Evolutionary conservation across 2,113 vertebrate genomes (phyloP).

Genomic region (Typhlomys cinereus): DNA sequence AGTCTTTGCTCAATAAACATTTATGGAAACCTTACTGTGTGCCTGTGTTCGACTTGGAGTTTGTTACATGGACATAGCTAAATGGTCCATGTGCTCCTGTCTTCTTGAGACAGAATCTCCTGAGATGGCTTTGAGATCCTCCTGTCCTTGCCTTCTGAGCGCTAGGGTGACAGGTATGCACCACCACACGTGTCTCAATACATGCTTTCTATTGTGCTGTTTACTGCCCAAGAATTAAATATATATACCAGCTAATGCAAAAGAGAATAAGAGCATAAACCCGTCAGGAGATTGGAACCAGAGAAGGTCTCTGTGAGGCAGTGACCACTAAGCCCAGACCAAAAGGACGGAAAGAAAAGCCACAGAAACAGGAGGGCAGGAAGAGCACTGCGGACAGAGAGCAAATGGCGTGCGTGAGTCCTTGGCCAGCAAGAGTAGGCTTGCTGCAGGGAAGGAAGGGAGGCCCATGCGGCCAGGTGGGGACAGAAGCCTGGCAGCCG

Average conservation of each 20-base stretch:
- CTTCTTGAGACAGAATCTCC: not conserved
- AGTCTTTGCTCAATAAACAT: not conserved
- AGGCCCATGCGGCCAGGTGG: not conserved
- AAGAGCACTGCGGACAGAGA: not conserved
- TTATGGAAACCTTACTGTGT: not conserved
- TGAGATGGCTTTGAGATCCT: not conserved
- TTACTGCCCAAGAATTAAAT: not conserved
- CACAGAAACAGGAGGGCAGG: not conserved
- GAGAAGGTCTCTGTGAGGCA: not conserved
- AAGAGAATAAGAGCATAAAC: not conserved
- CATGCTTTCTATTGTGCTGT: not conserved
- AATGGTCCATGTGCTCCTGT: not conserved
- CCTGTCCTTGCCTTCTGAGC: not conserved
- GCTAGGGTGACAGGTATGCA: not conserved
- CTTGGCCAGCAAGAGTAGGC: not conserved
- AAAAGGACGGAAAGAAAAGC: not conserved
- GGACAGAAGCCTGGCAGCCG: not conserved
- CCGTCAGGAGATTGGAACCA: accelerated
- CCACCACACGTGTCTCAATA: not conserved
- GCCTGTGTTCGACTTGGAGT: not conserved
- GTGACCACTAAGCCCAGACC: not conserved
- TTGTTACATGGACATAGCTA: not conserved
- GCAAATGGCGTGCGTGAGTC: not conserved
- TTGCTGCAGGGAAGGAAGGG: not conserved
- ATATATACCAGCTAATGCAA: accelerated